Evolutionary conservation across 2,113 vertebrate species (phyloP).

Genomic region (Taxidea taxus): DNA sequence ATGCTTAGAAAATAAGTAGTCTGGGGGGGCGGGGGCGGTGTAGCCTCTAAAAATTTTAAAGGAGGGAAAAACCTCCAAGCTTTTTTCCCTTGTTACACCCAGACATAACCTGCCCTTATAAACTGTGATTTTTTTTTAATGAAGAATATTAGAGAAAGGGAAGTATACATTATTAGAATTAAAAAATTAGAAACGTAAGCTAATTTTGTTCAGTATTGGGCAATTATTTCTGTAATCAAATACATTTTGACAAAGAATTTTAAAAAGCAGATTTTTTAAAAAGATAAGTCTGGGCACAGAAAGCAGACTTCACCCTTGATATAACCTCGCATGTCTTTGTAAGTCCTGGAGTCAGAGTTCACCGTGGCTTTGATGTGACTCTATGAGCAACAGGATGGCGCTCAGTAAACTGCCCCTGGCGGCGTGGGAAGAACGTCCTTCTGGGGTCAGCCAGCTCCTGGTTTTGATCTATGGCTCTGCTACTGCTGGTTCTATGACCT

Average conservation of each 20-base stretch:
- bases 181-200: background rate
- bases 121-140: background rate
- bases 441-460: background rate
- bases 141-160: background rate
- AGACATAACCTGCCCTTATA: background rate
- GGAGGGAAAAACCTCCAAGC: background rate
- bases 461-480: background rate
- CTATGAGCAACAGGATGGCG: background rate
- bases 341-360: background rate
- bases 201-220: background rate
- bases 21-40: background rate
- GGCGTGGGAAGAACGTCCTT: background rate
- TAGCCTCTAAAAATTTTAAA: background rate
- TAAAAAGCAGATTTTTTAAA: background rate
- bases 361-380: background rate
- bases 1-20: background rate
- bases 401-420: too few species aligned
- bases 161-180: background rate
- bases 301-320: slow-evolving; percentile 20
- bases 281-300: background rate
- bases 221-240: slow-evolving; percentile 29
- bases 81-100: background rate
- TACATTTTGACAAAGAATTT: background rate
- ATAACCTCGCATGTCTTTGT: background rate
- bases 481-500: background rate